Conservation (phyloP, 2,797 vertebrate species). For the Chelonia mydas region DNA sequence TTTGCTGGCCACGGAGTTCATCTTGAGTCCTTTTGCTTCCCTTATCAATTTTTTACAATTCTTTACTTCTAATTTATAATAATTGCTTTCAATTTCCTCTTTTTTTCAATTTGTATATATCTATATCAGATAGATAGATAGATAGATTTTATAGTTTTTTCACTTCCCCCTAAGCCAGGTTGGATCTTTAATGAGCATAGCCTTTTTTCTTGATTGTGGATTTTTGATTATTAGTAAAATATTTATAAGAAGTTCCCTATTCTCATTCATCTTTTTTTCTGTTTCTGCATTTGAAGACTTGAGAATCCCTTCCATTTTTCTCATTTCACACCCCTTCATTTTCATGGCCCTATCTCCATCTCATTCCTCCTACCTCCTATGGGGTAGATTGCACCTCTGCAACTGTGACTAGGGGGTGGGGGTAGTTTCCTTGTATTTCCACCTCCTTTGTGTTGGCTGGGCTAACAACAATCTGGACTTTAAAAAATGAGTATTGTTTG, state of each 20-base stretch:
- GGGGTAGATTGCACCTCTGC: neutral
- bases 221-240: neutral
- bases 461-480: neutral
- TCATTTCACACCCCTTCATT: neutral
- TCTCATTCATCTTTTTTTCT: neutral
- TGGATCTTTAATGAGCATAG: neutral
- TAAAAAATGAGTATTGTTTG: neutral
- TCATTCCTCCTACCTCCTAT: neutral
- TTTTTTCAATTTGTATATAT: neutral
- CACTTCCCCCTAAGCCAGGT: neutral
- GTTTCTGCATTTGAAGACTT: neutral
- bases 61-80: neutral
- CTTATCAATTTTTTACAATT: neutral
- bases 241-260: neutral
- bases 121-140: too few species aligned
- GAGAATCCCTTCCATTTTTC: neutral
- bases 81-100: fast-evolving
- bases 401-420: neutral
- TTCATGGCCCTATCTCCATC: neutral
- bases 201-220: neutral
- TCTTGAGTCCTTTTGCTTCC: neutral
- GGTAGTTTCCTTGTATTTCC: neutral
- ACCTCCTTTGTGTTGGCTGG: neutral
- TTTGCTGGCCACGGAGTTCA: neutral
- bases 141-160: neutral